phyloP scores from a whole-genome alignment of 2,888 invertebrate genomes.

The Drosophila nr. fundita region DNA sequence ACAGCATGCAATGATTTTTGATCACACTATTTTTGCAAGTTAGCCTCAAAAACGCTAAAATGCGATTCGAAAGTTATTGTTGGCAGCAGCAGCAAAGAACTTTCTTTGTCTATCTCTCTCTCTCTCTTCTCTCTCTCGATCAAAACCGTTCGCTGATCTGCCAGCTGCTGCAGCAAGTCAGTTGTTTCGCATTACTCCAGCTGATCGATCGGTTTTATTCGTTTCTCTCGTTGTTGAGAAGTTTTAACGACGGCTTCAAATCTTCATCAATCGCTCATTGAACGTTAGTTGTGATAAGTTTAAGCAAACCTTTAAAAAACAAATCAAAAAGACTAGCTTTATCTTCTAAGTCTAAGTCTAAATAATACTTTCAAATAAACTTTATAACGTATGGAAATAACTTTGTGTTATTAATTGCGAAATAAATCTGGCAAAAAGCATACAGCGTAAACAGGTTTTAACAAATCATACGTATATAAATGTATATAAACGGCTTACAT shows the following conservation, averaged over 20 bases:
- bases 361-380: not conserved
- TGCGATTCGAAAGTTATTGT: not conserved
- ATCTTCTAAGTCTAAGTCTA: not conserved
- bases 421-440: not conserved
- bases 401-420: not conserved
- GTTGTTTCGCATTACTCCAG: not conserved
- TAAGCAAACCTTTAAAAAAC: not conserved
- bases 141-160: too few relatives aligned
- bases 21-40: not conserved
- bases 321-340: not conserved
- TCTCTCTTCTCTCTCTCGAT: too few relatives aligned
- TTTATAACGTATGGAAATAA: not conserved
- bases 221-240: too few relatives aligned
- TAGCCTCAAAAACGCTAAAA: not conserved
- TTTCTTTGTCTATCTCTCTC: too few relatives aligned
- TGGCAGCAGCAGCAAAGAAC: too few relatives aligned
- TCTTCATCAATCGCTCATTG: too few relatives aligned
- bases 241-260: not conserved
- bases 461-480: not conserved
- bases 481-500: not conserved
- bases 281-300: too few relatives aligned
- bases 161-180: not conserved
- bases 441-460: not conserved
- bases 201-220: not conserved
- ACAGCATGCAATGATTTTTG: conserved; percentile 1